These are phyloP conservation scores for Vollenhovia emeryi DNA, from an alignment of 1,140 invertebrate genomes.

Conservation along the genomic window DNA sequence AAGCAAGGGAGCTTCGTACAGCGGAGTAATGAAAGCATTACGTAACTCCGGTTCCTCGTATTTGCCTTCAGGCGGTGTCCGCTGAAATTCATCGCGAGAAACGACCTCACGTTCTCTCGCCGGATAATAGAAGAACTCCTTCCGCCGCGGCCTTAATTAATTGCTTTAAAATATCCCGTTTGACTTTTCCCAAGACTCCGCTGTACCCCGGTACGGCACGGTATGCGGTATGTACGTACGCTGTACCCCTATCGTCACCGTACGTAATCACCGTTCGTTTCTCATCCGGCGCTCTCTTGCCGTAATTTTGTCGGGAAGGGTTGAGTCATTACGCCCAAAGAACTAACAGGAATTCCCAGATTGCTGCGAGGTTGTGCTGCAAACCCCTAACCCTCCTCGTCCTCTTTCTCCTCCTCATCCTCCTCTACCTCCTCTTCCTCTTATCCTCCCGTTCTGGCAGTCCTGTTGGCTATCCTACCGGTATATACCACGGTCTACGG, in stretches of 20 bases:
- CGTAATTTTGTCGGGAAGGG: conserved; percentile 69
- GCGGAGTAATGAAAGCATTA: conserved; percentile 53
- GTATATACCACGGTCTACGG: conserved; percentile 26
- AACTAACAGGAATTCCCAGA: conserved; percentile 76
- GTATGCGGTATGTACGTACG: conserved; percentile 15
- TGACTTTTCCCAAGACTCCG: conserved; percentile 54
- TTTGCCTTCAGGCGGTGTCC: conserved; percentile 57
- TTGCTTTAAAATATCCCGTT: conserved; percentile 55
- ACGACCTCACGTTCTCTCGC: conserved; percentile 44
- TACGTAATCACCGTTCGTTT: conserved; percentile 53
- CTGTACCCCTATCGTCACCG: conserved; percentile 16
- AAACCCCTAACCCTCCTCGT: conserved; percentile 40
- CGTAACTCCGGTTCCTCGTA: conserved; percentile 51
- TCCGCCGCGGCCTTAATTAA: conserved; percentile 55
- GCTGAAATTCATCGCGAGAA: conserved; percentile 61
- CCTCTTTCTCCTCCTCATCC: conserved; percentile 53
- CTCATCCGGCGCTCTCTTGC: conserved; percentile 56
- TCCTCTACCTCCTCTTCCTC: conserved; percentile 47
- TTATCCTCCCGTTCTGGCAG: conserved; percentile 8
- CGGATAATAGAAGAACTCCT: conserved; percentile 61
- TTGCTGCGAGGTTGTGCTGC: conserved; percentile 63
- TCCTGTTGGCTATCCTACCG: conserved; percentile 55
- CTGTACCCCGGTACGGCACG: neutral
- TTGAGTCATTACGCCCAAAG: conserved; percentile 75
- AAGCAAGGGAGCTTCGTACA: conserved; percentile 39